Conservation (phyloP, 35 echinoderm and acorn worm genomes). For the Lytechinus variegatus region DNA sequence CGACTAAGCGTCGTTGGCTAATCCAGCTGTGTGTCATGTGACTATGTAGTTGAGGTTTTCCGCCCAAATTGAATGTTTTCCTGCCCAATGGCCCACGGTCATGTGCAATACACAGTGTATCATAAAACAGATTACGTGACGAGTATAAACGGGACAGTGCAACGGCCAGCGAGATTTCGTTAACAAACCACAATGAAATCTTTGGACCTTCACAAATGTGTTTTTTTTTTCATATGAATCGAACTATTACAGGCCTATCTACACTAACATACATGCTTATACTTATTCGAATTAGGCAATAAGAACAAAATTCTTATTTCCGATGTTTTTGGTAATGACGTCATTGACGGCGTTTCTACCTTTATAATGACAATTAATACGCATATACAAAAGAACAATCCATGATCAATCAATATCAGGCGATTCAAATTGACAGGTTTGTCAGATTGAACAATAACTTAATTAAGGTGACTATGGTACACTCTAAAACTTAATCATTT, state of each 20-base stretch:
- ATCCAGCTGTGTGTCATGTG: conserved; percentile 31
- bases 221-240: too few species aligned
- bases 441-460: too few species aligned
- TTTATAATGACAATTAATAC: too few species aligned
- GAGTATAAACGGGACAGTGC: not conserved
- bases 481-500: too few species aligned
- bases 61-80: conserved; percentile 46
- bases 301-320: not conserved
- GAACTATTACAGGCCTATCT: not conserved
- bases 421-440: too few species aligned
- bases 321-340: not conserved
- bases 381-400: too few species aligned
- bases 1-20: conserved; percentile 41
- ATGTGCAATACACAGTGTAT: conserved; percentile 24
- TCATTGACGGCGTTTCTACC: not conserved
- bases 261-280: not conserved
- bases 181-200: not conserved
- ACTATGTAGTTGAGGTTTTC: conserved; percentile 51
- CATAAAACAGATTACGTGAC: not conserved
- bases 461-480: too few species aligned
- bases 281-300: not conserved
- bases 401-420: too few species aligned
- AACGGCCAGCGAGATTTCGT: not conserved
- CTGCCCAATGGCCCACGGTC: conserved; percentile 41
- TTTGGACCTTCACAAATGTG: too few species aligned